Conservation (phyloP, 2,113 vertebrate genomes). For the Spea bombifrons region DNA sequence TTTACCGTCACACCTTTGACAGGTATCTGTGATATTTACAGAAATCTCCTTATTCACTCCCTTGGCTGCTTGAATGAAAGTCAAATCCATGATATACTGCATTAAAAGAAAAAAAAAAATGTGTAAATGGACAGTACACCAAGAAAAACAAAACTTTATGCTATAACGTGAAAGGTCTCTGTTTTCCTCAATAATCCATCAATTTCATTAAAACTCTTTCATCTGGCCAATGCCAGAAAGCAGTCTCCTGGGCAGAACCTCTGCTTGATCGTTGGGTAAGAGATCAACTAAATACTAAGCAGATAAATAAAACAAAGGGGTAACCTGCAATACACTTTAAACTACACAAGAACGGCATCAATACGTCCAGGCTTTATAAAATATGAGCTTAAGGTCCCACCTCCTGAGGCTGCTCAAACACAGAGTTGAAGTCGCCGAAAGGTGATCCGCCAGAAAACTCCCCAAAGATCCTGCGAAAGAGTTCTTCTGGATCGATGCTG, state of each 20-base stretch:
- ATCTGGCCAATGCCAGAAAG: too few relatives aligned
- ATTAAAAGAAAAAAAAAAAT: slow-evolving; percentile 11
- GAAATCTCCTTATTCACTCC: slow-evolving; percentile 94
- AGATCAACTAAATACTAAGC: too few relatives aligned
- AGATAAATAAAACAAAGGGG: too few relatives aligned
- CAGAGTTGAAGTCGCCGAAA: slow-evolving; percentile 82
- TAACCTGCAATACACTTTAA: too few relatives aligned
- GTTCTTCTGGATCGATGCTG: slow-evolving; percentile 85
- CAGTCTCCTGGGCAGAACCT: too few relatives aligned
- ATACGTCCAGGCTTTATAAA: too few relatives aligned
- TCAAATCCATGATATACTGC: slow-evolving; percentile 93
- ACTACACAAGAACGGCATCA: too few relatives aligned
- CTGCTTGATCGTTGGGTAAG: too few relatives aligned
- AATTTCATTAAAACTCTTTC: too few relatives aligned
- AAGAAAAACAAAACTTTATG: too few relatives aligned
- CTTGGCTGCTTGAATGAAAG: slow-evolving; percentile 93
- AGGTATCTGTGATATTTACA: slow-evolving; percentile 78
- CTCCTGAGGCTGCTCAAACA: slow-evolving; percentile 92
- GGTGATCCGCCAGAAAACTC: slow-evolving; percentile 80
- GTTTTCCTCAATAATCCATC: too few relatives aligned
- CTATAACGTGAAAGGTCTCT: too few relatives aligned
- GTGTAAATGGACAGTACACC: not conserved
- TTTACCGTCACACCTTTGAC: slow-evolving; percentile 82
- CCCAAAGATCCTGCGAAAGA: slow-evolving; percentile 95
- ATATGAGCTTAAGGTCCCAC: slow-evolving; percentile 58